Evolutionary conservation across 2,888 invertebrate species (phyloP), one percentile per base, ranked within the genome.

Genomic region (Himalopsyche japonica): DNA sequence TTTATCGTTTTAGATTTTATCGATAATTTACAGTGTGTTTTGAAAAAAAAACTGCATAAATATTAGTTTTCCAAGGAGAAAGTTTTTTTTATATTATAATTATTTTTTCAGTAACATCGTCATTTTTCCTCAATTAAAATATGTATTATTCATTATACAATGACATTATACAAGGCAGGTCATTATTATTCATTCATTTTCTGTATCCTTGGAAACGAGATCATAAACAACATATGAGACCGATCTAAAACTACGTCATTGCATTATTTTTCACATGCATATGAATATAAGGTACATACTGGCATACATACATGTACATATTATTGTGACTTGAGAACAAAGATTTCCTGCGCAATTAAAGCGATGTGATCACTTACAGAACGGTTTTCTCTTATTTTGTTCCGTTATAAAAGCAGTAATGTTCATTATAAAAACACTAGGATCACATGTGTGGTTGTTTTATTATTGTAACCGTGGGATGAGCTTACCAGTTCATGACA

Each of bases 371-470:
- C 70, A 27, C 70, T 70, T 70, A 70, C 70, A 70, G 27, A 70
- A 30, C 24, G 12, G 10, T 70, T 70, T 70, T 70, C 70, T 70
- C 70, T 70, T 70, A 70, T 70, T 70, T 70, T 70, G 70, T 30
- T 30, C 70, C 24, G 70, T 70, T 70, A 70, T 70, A 70, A 24
- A 70, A 70, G 70, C 70, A 43, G 79, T 79, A 47, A 82, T 79
- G 79, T 64, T 82, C 82, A 82, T 82, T 82, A 76, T 79, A 82
- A 82, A 82, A 82, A 82, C 82, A 82, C 77, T 43, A 70, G 64
- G 79, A 64, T 70, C 81, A 76, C 82, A 82, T 82, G 79, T 82
- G 82, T 30, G 79, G 37, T 76, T 37, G 57, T 49, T 57, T 48
- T 77, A 77, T 77, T 77, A 77, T 77, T 27, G 34, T 57, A 82